Conservation (phyloP, 2,888 invertebrate species). For the Meiosimyza platycephala region DNA sequence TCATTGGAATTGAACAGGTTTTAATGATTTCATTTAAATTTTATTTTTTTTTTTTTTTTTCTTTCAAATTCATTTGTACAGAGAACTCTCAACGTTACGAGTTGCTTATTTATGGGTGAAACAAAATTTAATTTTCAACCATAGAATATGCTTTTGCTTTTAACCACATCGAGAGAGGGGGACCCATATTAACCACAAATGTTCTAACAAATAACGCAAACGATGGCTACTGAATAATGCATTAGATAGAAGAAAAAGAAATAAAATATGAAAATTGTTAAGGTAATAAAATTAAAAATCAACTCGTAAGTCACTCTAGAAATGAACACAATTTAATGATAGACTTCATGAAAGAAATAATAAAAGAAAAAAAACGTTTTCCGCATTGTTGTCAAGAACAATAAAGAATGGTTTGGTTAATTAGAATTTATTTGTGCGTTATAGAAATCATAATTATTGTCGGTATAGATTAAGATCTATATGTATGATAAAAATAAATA, state of each 20-base stretch:
- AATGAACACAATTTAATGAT: background rate
- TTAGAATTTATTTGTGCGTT: no score
- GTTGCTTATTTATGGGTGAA: conserved; percentile 10
- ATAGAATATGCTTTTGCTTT: background rate
- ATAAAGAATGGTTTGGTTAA: background rate
- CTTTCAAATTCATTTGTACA: background rate
- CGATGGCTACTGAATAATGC: conserved; percentile 28
- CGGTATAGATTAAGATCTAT: no score
- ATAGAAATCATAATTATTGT: no score
- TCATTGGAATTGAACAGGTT: conserved; percentile 6
- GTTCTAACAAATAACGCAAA: background rate
- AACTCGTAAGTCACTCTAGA: background rate
- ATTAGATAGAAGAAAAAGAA: conserved; percentile 3
- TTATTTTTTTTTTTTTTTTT: background rate
- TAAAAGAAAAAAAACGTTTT: conserved; percentile 12
- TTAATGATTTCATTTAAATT: background rate
- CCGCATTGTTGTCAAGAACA: conserved; percentile 30
- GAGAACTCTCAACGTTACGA: background rate
- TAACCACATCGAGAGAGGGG: background rate
- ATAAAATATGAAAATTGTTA: background rate
- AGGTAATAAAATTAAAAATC: conserved; percentile 5
- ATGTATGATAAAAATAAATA: no score
- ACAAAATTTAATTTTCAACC: background rate
- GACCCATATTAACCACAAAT: no score
- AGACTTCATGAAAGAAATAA: conserved; percentile 8